These are phyloP conservation scores for Microplitis manilae DNA, from an alignment of 2,888 invertebrate genomes.

Conservation along the genomic window DNA sequence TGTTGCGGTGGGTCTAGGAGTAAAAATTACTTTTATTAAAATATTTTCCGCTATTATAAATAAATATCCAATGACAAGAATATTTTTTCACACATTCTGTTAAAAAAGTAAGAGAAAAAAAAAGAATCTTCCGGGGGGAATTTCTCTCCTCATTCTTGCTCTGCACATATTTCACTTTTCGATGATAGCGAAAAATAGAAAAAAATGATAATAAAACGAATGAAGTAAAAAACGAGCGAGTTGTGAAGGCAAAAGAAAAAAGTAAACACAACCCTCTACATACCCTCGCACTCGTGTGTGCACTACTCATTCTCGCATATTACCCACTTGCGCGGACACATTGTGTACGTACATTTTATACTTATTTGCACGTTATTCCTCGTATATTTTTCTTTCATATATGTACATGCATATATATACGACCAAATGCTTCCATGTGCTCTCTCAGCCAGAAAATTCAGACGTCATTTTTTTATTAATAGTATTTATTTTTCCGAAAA, in stretches of 20 bases:
- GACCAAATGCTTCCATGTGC: conserved; percentile 53
- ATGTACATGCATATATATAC: conserved; percentile 12
- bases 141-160: too few relatives aligned
- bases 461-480: conserved; percentile 53
- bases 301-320: conserved; percentile 53
- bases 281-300: not conserved
- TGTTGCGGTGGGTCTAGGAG: too few relatives aligned
- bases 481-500: not conserved
- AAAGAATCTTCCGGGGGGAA: too few relatives aligned
- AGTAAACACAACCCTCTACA: not conserved
- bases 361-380: conserved; percentile 70
- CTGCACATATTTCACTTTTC: too few relatives aligned
- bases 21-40: too few relatives aligned
- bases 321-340: conserved; percentile 68
- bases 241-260: not conserved
- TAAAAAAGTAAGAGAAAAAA: too few relatives aligned
- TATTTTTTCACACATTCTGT: too few relatives aligned
- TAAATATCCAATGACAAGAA: too few relatives aligned
- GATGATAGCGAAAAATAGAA: not conserved
- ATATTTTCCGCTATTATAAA: too few relatives aligned
- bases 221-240: not conserved
- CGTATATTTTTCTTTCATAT: conserved; percentile 56
- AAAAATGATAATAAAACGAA: not conserved
- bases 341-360: conserved; percentile 69
- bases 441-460: conserved; percentile 16